phyloP scores from a whole-genome alignment of 2,113 vertebrate genomes.

The Tachysurus vachellii region DNA sequence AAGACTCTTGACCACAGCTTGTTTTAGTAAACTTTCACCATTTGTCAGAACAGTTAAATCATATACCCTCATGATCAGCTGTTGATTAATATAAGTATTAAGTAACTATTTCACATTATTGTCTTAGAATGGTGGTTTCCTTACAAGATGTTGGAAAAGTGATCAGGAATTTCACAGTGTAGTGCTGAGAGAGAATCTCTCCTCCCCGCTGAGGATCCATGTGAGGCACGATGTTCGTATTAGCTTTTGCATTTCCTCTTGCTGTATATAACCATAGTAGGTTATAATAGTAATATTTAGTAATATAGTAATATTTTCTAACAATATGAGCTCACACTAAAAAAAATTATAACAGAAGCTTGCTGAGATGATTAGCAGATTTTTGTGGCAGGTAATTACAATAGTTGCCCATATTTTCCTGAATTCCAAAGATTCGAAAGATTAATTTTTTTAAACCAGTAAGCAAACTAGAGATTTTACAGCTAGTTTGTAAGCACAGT shows the following conservation, averaged over 20 bases:
- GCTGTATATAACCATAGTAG: conserved; percentile 17
- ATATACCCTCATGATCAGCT: neutral
- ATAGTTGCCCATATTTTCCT: neutral
- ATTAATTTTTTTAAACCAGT: neutral
- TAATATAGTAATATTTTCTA: too few species aligned
- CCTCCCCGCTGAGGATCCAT: conserved; percentile 22
- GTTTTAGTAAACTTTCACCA: neutral
- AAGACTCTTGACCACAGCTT: neutral
- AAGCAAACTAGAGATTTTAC: neutral
- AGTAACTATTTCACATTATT: conserved; percentile 7
- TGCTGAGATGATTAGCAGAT: conserved; percentile 27
- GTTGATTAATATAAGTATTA: neutral
- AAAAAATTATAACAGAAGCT: conserved; percentile 3
- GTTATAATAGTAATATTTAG: too few species aligned
- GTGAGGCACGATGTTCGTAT: conserved; percentile 12
- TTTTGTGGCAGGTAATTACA: conserved; percentile 24
- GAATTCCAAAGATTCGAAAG: neutral
- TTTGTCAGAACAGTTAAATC: neutral
- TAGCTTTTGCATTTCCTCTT: neutral
- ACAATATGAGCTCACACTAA: conserved; percentile 34
- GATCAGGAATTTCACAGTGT: conserved; percentile 19
- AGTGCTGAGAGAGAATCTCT: conserved; percentile 22
- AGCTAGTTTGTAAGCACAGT: neutral
- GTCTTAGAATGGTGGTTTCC: conserved; percentile 14
- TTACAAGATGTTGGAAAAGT: conserved; percentile 28